Conservation (phyloP, 2,113 vertebrate species). For the Tretioscincus oriximinensis region DNA sequence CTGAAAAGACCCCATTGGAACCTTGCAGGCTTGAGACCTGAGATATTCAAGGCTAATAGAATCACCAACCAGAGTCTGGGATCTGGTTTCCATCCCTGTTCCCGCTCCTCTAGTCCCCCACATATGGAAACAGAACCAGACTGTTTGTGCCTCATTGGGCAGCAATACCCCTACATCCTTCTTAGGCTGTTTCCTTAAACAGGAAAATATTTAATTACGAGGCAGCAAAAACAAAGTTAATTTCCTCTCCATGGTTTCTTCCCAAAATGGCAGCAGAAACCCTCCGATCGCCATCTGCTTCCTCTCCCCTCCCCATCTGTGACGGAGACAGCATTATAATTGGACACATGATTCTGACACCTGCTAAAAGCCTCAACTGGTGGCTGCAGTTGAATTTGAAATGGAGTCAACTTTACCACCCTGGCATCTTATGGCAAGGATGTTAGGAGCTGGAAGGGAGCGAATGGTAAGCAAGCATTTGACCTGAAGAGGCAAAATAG, state of each 20-base stretch:
- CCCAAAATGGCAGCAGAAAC: slow-evolving; percentile 40
- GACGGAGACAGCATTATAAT: slow-evolving; percentile 39
- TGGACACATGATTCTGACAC: slow-evolving; percentile 37
- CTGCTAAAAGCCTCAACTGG: slow-evolving; percentile 21
- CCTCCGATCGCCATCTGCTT: slow-evolving; percentile 51
- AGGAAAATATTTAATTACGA: slow-evolving; percentile 54
- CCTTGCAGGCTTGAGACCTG: too few relatives aligned
- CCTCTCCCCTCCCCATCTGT: neutral
- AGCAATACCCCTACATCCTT: slow-evolving; percentile 28
- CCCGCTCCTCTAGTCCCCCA: neutral
- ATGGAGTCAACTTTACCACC: slow-evolving; percentile 39
- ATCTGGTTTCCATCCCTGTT: neutral
- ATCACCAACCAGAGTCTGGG: neutral
- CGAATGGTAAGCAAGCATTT: slow-evolving; percentile 30
- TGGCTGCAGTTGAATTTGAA: slow-evolving; percentile 27
- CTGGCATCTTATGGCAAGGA: slow-evolving; percentile 22
- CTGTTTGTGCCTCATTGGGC: slow-evolving; percentile 8
- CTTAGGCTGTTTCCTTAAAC: slow-evolving; percentile 34
- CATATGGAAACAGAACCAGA: fast-evolving
- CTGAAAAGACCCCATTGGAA: too few relatives aligned
- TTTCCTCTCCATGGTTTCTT: slow-evolving; percentile 26
- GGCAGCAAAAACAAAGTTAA: slow-evolving; percentile 53
- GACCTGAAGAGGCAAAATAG: neutral
- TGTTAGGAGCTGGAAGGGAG: neutral
- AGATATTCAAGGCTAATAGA: neutral